Evolutionary conservation across 2,113 vertebrate genomes (phyloP), one percentile per base, ranked within the genome.

Genomic region (Apodemus speciosus): DNA sequence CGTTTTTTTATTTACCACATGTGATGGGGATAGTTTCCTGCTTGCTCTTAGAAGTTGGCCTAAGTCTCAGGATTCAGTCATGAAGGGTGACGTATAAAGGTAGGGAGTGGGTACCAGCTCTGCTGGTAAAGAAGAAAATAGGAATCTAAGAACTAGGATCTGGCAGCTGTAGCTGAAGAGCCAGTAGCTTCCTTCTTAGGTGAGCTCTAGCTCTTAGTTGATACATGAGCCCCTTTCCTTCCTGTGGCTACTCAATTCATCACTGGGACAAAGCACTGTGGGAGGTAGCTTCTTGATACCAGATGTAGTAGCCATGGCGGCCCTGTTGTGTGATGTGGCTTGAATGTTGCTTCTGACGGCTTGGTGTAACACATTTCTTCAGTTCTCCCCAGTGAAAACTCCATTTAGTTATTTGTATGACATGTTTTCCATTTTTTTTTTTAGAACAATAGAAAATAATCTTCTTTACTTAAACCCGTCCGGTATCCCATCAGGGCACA

Each of bases 351-450:
- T 84, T 94, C 69, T 69, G 58, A 91, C 84, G 43, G 14, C 68
- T 91, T 84, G 64, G 43, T 40, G 90, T 81, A 43, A 76, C 80
- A 7, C 46, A 40, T 91, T 91, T 95, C 35, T 84, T 94, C 38
- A 62, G 5, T 49, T 5, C 40, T 79, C 10, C 9, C 40, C 8
- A 27, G 38, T 60, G 43, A 87, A 90, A 92, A 83, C 64, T 53
- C 13, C 62, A 92, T 83, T 79, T 93, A 93, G 64, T 90, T 95
- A 75, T 79, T 76, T 88, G 11, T 58, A n/a, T 62, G 72, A 68
- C 80, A 90, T 43, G 0, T 32, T 91, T 92, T 89, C 71, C 30
- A n/a, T n/a, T n/a, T n/a, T 91, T 79, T 68, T 46, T 56, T 15
- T 60, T 87, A 89, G 72, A 93, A 93, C 85, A 81, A 10, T 68